These are phyloP conservation scores for Caenorhabditis sp. DNA, from an alignment of 2,888 invertebrate genomes.

Conservation along the genomic window DNA sequence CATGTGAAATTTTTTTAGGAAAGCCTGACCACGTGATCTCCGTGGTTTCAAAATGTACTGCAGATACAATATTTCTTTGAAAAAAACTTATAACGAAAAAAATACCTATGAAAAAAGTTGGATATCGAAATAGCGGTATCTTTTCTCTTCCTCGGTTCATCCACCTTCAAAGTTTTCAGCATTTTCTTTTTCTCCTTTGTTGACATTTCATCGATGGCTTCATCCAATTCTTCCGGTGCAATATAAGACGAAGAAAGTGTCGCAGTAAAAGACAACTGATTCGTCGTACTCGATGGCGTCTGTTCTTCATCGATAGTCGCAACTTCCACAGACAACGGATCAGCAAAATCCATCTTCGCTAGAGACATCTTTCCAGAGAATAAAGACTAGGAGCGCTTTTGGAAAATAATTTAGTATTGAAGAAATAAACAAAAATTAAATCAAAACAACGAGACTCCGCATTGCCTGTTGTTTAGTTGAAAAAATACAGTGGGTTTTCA, in stretches of 20 bases:
- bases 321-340: conserved; percentile 35
- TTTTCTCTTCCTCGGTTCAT: conserved; percentile 45
- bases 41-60: too few relatives aligned
- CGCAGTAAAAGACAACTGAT: conserved; percentile 25
- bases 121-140: conserved; percentile 50
- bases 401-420: not conserved
- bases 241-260: conserved; percentile 32
- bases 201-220: conserved; percentile 14
- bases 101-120: conserved; percentile 43
- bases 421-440: not conserved
- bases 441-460: not conserved
- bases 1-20: too few relatives aligned
- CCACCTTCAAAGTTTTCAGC: conserved; percentile 9
- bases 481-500: too few relatives aligned
- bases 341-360: not conserved
- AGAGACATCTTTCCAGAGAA: too few relatives aligned
- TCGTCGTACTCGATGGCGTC: not conserved
- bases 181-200: conserved; percentile 22
- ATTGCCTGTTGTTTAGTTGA: not conserved
- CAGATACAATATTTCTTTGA: too few relatives aligned
- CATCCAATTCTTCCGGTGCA: conserved; percentile 22
- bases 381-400: too few relatives aligned
- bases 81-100: too few relatives aligned
- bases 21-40: too few relatives aligned
- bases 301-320: not conserved